phyloP scores from a whole-genome alignment of 2,888 invertebrate species.

The Lasius fuliginosus region DNA sequence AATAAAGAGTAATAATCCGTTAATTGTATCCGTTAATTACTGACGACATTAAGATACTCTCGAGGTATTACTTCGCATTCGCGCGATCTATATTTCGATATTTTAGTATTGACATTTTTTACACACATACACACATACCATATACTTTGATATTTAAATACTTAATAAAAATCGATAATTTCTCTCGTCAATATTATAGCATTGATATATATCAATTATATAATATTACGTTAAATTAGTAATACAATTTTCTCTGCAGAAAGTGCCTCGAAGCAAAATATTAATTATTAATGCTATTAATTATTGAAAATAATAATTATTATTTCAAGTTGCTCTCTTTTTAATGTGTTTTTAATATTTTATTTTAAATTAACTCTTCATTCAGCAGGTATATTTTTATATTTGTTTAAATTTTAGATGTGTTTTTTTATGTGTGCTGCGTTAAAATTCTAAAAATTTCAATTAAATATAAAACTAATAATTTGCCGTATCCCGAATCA shows the following conservation, averaged over 20 bases:
- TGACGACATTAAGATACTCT: neutral
- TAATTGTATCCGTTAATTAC: neutral
- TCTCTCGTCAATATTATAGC: neutral
- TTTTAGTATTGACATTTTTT: neutral
- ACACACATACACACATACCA: too few species aligned
- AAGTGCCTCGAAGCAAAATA: neutral
- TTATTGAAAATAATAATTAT: neutral
- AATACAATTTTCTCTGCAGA: neutral
- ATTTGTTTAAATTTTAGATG: neutral
- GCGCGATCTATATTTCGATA: neutral
- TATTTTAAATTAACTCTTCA: neutral
- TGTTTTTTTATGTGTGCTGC: neutral
- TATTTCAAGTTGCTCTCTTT: neutral
- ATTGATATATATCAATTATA: neutral
- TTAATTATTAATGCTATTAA: neutral
- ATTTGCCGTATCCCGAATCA: neutral
- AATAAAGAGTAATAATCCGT: neutral
- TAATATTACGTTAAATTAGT: neutral
- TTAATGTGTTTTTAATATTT: constrained; percentile 9
- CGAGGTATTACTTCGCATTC: neutral
- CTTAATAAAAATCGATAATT: neutral
- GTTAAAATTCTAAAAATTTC: neutral
- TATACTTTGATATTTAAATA: neutral
- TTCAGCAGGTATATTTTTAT: constrained; percentile 1
- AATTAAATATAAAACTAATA: neutral